Conservation (phyloP, 2,888 invertebrate genomes). For the Helobdella robusta region DNA sequence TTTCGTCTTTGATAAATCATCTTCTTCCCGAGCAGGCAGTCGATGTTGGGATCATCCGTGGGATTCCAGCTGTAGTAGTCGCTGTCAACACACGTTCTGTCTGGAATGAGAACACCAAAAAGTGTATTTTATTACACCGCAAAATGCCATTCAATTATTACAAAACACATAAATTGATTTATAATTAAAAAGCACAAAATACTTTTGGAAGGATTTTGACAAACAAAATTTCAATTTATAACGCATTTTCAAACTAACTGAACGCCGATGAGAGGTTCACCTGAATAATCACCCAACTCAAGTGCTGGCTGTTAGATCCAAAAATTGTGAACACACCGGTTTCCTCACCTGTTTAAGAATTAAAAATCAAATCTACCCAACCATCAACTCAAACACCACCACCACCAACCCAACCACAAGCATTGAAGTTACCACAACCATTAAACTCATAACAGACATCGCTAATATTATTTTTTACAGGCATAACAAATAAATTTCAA, state of each 20-base stretch:
- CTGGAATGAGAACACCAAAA: conserved; percentile 9
- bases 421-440: too few species aligned
- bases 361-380: background rate
- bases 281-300: conserved; percentile 77
- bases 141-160: too few species aligned
- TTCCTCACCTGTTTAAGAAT: conserved; percentile 61
- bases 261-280: conserved; percentile 40
- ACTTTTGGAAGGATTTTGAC: background rate
- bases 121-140: too few species aligned
- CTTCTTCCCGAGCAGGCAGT: conserved; percentile 67
- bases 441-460: background rate
- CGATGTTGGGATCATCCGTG: conserved; percentile 48
- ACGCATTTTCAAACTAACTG: conserved; percentile 18
- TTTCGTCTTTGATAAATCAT: conserved; percentile 67
- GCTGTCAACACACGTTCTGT: conserved; percentile 55
- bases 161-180: too few species aligned
- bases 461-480: background rate
- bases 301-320: conserved; percentile 63
- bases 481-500: conserved; percentile 59
- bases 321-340: conserved; percentile 83
- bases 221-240: background rate
- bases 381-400: background rate
- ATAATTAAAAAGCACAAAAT: background rate
- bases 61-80: conserved; percentile 86
- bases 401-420: background rate